phyloP scores from a whole-genome alignment of 2,888 invertebrate species.

The Aphodius granarius region DNA sequence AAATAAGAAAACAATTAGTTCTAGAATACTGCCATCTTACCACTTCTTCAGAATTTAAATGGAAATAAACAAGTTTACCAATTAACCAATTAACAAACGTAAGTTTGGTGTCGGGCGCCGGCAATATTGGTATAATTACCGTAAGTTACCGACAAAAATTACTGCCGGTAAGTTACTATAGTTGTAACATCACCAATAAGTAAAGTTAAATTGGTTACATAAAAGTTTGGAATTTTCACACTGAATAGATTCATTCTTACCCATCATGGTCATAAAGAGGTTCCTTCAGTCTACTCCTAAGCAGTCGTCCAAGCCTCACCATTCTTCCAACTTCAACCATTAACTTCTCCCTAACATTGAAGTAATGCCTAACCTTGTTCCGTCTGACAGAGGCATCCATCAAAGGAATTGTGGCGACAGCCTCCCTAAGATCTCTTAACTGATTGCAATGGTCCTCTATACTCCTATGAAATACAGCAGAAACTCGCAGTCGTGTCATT shows the following conservation, averaged over 20 bases:
- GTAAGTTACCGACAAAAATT: no score
- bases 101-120: no score
- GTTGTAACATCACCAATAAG: no score
- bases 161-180: no score
- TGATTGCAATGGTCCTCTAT: constrained; percentile 66
- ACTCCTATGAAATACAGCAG: constrained; percentile 74
- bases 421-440: constrained; percentile 61
- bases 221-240: neutral
- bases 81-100: no score
- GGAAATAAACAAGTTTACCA: no score
- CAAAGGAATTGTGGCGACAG: constrained; percentile 56
- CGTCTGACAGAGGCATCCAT: constrained; percentile 54
- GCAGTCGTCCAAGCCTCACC: constrained; percentile 68
- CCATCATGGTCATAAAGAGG: constrained; percentile 52
- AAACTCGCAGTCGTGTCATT: constrained; percentile 73
- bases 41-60: no score
- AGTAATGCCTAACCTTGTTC: constrained; percentile 58
- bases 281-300: constrained; percentile 67
- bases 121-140: no score
- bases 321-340: constrained; percentile 72
- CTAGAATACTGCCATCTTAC: no score
- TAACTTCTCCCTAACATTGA: constrained; percentile 64
- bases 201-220: no score
- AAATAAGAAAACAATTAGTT: no score
- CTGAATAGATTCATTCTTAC: constrained; percentile 21